These are phyloP conservation scores for Ambastaia sidthimunki DNA, from an alignment of 2,797 vertebrate genomes.

Conservation along the genomic window DNA sequence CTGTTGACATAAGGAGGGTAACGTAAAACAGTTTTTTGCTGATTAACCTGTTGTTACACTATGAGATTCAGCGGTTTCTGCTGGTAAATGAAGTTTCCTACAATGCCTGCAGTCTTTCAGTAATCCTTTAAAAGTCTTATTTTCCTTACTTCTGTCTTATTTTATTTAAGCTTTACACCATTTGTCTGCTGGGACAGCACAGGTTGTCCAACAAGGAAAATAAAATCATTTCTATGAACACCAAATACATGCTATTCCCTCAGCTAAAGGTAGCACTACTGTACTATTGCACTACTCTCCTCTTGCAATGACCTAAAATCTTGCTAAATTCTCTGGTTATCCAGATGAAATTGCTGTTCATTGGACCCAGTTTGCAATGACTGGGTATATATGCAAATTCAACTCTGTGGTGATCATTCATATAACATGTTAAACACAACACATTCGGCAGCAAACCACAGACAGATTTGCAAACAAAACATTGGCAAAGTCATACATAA, in stretches of 20 bases:
- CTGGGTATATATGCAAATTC: constrained; percentile 20
- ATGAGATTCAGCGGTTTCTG: constrained; percentile 55
- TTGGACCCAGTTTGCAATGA: constrained; percentile 15
- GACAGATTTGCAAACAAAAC: constrained; percentile 5
- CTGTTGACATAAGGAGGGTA: constrained; percentile 62
- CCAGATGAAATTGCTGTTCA: constrained; percentile 1
- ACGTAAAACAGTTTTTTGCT: constrained; percentile 65
- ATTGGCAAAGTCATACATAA: constrained; percentile 1
- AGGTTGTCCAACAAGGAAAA: background rate
- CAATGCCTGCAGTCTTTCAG: background rate
- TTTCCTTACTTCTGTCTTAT: background rate
- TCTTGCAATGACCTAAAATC: background rate
- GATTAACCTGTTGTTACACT: constrained; percentile 72
- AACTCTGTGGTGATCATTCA: constrained; percentile 16
- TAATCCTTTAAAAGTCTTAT: constrained; percentile 20
- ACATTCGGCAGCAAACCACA: constrained; percentile 7
- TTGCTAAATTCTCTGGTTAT: background rate
- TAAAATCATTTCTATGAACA: background rate
- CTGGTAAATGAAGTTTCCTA: background rate
- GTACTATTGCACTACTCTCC: background rate
- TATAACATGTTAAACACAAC: constrained; percentile 34
- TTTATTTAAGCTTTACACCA: background rate
- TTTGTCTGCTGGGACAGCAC: background rate
- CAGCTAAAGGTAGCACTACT: background rate
- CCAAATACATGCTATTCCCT: background rate